Evolutionary conservation across 2,797 vertebrate genomes (phyloP), one percentile per base, ranked within the genome.

Genomic region (Rhodeus uyekii): DNA sequence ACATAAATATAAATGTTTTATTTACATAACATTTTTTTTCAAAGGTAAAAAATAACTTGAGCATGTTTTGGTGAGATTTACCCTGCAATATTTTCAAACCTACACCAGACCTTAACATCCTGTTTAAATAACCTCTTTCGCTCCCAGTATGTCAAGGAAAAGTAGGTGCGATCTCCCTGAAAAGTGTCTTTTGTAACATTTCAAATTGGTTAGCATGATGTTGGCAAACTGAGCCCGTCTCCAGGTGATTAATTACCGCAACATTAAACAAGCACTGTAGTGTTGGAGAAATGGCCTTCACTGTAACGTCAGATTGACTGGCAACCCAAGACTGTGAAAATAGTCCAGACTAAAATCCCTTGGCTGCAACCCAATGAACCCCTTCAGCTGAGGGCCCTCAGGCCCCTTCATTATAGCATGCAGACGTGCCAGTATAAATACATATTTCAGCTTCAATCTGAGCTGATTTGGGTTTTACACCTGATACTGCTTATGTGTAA

Each of bases 341-440:
- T 83, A 85, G 74, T 48, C 61, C 27, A 86, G 75, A 78, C 67
- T 71, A 75, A 74, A 74, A 71, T 76, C 64, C 76, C 67, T 75
- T 85, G 78, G 58, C 68, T 86, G 39, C 34, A 78, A 67, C 76
- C 60, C 72, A 46, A 38, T 74, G 67, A 86, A 86, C 81, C 83
- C 68, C 83, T 80, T 58, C 82, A 76, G 50, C 63, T 65, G 46
- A 79, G 78, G 80, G 22, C 84, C 79, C 76, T 44, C 44, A n/a
- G 72, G 77, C 46, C 64, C 74, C 46, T 74, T 87, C 82, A 78
- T 82, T 85, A 83, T 73, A 79, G 65, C 14, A 27, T 27, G n/a
- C 53, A 61, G 63, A 58, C 75, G 42, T 82, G 87, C 88, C 83
- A 87, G 83, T 76, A 83, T 83, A 88, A 89, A 89, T 77, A 86